Evolutionary conservation across 1,140 invertebrate genomes (phyloP).

Genomic region (Diachasmimorpha longicaudata): DNA sequence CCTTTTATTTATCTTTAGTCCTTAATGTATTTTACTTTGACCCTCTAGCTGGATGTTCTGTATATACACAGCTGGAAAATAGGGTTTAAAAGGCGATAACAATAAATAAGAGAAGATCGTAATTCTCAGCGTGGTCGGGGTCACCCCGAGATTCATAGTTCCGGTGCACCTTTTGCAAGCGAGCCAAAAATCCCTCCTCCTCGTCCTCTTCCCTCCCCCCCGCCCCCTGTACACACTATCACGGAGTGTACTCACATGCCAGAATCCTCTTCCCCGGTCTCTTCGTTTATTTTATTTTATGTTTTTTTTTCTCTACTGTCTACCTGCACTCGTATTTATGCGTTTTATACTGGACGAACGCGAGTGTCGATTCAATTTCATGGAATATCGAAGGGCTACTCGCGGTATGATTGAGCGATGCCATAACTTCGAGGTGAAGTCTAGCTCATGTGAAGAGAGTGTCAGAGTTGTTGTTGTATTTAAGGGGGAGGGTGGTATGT

Average conservation of each 20-base stretch:
- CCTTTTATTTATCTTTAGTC: not conserved
- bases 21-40: not conserved
- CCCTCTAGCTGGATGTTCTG: not conserved
- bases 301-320: not conserved
- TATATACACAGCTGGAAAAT: slow-evolving; percentile 29
- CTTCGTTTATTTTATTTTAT: not conserved
- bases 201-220: no score
- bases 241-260: not conserved
- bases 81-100: slow-evolving; percentile 41
- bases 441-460: no score
- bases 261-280: not conserved
- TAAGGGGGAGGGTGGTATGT: no score
- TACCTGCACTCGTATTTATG: not conserved
- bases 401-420: no score
- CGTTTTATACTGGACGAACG: not conserved
- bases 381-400: no score
- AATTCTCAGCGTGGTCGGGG: slow-evolving; percentile 29
- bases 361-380: not conserved
- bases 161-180: not conserved
- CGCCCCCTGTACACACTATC: not conserved
- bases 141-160: slow-evolving; percentile 24
- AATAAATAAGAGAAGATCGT: slow-evolving; percentile 38
- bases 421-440: no score
- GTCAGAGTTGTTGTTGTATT: no score
- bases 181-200: not conserved